A percentile compares a stretch with the other conserved stretches of the same genome.
Conservation (phyloP, 2,113 vertebrate genomes). For the Meles meles region DNA sequence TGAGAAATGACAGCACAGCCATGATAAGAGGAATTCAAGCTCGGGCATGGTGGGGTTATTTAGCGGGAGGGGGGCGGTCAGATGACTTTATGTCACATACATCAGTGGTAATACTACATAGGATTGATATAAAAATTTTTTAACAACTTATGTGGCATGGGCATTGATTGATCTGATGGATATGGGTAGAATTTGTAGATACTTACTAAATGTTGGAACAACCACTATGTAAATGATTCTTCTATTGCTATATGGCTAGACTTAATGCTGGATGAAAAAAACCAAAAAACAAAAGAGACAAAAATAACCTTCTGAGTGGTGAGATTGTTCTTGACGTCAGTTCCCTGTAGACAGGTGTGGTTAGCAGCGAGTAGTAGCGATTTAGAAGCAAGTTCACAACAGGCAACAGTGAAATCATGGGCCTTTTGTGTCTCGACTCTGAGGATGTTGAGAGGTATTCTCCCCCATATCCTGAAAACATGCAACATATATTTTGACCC, state of each 20-base stretch:
- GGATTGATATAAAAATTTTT: not conserved
- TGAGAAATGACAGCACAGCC: not conserved
- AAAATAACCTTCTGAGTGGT: not conserved
- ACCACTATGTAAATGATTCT: not conserved
- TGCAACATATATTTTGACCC: not conserved
- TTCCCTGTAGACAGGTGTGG: not conserved
- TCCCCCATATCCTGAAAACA: not conserved
- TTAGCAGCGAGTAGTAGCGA: not conserved
- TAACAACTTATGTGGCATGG: not conserved
- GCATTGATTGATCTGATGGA: not conserved
- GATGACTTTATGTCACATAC: not conserved
- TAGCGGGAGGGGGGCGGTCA: not conserved
- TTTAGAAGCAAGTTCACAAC: not conserved
- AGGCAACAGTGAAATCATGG: not conserved
- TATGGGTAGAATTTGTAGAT: not conserved
- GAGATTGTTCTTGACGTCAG: not conserved
- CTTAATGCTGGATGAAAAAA: not conserved
- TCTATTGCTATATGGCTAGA: not conserved
- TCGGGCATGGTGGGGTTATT: not conserved
- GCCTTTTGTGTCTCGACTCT: not conserved
- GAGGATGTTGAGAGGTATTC: not conserved
- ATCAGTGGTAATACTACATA: not conserved
- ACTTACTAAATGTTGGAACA: not conserved
- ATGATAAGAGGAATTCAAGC: not conserved
- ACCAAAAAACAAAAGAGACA: no score